These are phyloP conservation scores for Poecilus cupreus DNA, from an alignment of 2,888 invertebrate species.

Conservation along the genomic window DNA sequence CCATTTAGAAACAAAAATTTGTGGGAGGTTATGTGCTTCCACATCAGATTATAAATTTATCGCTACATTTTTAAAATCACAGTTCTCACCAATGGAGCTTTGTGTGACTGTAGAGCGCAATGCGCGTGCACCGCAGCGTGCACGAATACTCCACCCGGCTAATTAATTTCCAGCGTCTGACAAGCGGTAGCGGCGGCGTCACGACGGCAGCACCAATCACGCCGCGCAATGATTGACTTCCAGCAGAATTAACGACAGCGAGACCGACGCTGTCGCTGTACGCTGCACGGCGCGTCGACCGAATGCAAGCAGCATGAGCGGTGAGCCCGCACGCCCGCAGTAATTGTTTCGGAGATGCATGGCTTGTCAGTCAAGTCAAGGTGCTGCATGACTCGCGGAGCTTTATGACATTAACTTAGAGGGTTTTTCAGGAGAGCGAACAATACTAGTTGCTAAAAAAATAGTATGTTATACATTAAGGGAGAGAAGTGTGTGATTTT, in stretches of 20 bases:
- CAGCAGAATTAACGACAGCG: conserved; percentile 23
- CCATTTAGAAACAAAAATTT: no score
- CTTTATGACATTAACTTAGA: neutral
- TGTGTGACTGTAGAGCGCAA: no score
- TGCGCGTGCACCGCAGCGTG: neutral
- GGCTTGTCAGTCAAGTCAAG: neutral
- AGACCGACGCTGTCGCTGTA: neutral
- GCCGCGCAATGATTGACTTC: conserved; percentile 31
- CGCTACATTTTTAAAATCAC: no score
- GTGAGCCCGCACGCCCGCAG: neutral
- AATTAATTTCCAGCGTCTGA: conserved; percentile 30
- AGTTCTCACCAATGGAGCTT: no score
- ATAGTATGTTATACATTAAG: no score
- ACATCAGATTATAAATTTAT: no score
- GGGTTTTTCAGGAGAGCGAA: no score
- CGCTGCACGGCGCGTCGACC: neutral
- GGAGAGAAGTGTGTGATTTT: no score
- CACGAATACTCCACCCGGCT: conserved; percentile 12
- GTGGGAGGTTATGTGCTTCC: no score
- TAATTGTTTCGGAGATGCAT: conserved; percentile 19
- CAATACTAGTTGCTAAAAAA: no score
- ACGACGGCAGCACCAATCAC: conserved; percentile 17
- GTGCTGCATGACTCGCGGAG: neutral
- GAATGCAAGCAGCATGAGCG: neutral
- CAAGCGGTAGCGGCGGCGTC: neutral